These are phyloP conservation scores for Mungos mungo DNA, from an alignment of 2,113 vertebrate species.

Conservation along the genomic window DNA sequence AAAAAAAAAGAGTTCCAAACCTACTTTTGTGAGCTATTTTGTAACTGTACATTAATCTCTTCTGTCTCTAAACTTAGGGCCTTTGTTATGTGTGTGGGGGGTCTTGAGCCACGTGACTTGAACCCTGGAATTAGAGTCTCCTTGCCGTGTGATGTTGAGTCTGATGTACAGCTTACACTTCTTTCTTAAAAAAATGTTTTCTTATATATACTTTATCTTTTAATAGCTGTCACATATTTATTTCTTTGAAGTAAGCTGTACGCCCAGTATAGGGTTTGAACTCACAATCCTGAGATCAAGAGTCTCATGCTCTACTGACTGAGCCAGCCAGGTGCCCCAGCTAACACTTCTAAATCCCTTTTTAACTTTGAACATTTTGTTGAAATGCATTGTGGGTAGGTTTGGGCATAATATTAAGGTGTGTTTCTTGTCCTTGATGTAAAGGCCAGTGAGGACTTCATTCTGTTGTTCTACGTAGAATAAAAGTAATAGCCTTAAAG, in stretches of 20 bases:
- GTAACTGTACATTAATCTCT: not conserved
- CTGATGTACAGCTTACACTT: not conserved
- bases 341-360: not conserved
- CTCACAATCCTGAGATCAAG: not conserved
- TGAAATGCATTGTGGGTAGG: not conserved
- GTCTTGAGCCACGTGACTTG: not conserved
- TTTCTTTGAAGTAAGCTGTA: not conserved
- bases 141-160: not conserved
- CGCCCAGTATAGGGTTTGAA: not conserved
- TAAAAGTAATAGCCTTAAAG: constrained; percentile 1
- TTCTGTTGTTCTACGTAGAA: constrained; percentile 21
- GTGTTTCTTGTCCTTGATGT: not conserved
- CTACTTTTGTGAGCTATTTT: not conserved
- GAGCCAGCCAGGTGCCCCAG: not conserved
- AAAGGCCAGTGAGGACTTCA: not conserved
- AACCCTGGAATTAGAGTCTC: not conserved
- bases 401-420: not conserved
- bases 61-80: not conserved
- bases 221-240: not conserved
- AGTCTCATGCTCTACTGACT: not conserved
- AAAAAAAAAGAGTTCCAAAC: not conserved
- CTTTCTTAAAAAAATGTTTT: not conserved
- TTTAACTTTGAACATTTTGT: not conserved
- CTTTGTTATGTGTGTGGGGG: not conserved
- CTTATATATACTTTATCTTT: not conserved